Conservation (phyloP, 2,113 vertebrate genomes). For the Meriones unguiculatus region DNA sequence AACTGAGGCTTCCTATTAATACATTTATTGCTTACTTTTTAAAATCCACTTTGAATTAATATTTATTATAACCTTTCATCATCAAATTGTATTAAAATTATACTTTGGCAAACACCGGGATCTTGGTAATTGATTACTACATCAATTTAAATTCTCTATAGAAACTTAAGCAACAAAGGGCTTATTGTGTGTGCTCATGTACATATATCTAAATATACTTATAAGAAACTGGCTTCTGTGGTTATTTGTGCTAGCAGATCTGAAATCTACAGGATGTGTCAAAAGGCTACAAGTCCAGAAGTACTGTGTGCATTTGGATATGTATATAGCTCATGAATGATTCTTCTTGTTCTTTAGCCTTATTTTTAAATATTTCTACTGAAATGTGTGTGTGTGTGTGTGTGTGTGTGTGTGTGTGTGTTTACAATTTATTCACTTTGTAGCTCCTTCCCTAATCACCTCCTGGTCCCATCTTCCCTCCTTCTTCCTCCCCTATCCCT, state of each 20-base stretch:
- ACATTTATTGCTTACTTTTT: not conserved
- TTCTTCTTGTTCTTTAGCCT: not conserved
- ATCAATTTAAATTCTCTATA: not conserved
- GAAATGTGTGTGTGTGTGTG: no score
- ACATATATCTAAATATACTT: not conserved
- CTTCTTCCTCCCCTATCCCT: no score
- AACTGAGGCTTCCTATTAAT: not conserved
- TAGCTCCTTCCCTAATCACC: no score
- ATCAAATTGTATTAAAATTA: not conserved
- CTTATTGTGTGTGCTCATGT: not conserved
- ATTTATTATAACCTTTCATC: not conserved
- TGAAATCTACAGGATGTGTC: not conserved
- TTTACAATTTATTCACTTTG: no score
- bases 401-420: no score
- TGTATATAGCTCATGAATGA: not conserved
- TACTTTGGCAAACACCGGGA: not conserved
- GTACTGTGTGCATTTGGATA: not conserved
- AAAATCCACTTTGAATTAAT: constrained; percentile 35
- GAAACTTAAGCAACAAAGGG: not conserved
- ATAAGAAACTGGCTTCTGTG: not conserved
- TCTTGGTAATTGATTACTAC: not conserved
- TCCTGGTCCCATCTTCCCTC: no score
- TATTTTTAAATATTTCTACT: not conserved
- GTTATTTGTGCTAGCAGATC: not conserved
- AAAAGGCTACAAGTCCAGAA: rapidly evolving